Conservation (phyloP, 2,113 vertebrate genomes). For the Crotophaga sulcirostris region DNA sequence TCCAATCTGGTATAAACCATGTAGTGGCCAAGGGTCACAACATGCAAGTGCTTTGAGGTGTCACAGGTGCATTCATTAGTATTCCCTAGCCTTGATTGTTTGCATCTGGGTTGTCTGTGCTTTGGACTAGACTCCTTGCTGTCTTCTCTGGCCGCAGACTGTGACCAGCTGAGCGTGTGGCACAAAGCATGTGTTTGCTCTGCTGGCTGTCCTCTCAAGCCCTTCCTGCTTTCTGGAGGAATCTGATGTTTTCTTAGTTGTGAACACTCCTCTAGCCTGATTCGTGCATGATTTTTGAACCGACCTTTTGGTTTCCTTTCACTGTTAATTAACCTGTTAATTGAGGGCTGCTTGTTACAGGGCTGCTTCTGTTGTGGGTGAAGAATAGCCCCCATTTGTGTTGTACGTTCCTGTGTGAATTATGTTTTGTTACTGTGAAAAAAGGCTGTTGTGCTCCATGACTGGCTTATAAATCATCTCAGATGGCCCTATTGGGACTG, state of each 20-base stretch:
- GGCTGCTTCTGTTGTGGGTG: neutral
- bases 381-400: neutral
- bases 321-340: neutral
- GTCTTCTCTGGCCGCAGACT: neutral
- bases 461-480: neutral
- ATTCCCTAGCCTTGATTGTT: rapidly evolving
- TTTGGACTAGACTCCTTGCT: neutral
- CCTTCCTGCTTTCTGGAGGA: neutral
- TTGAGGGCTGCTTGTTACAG: neutral
- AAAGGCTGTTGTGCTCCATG: neutral
- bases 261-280: neutral
- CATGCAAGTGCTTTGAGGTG: neutral
- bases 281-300: neutral
- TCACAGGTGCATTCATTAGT: neutral
- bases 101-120: neutral
- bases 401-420: neutral
- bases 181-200: neutral
- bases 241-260: neutral
- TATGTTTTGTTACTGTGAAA: neutral
- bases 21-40: neutral
- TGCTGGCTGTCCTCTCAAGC: neutral
- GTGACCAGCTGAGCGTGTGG: neutral
- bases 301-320: neutral
- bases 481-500: rapidly evolving
- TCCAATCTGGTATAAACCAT: neutral